Percentiles rank a stretch among this genome's conserved stretches.
These are phyloP conservation scores for Aproaerema taeniolella DNA, from an alignment of 2,888 invertebrate genomes.

Conservation along the genomic window DNA sequence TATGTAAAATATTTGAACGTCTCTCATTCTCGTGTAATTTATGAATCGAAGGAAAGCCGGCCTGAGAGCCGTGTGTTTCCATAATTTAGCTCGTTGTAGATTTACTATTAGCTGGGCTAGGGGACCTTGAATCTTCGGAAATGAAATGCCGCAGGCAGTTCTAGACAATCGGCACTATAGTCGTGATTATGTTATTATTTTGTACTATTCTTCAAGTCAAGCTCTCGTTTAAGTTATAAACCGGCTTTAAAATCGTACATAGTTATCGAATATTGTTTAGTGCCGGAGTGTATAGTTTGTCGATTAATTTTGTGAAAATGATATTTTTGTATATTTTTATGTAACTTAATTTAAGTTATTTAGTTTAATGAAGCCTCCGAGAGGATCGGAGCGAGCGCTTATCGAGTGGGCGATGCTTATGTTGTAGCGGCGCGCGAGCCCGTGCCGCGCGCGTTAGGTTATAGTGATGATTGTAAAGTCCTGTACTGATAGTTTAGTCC, in stretches of 20 bases:
- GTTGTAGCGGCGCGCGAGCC: slow-evolving; percentile 38
- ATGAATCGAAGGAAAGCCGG: slow-evolving; percentile 68
- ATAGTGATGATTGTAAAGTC: slow-evolving; percentile 76
- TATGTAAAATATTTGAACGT: slow-evolving; percentile 77
- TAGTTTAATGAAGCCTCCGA: slow-evolving; percentile 52
- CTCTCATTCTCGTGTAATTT: slow-evolving; percentile 76
- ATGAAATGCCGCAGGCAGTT: slow-evolving; percentile 71
- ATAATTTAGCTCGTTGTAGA: slow-evolving; percentile 73
- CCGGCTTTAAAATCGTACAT: slow-evolving; percentile 72
- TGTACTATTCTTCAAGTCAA: slow-evolving; percentile 68
- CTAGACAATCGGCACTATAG: slow-evolving; percentile 77
- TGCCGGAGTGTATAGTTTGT: slow-evolving; percentile 73
- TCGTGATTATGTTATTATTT: slow-evolving; percentile 69
- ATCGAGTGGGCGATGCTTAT: slow-evolving; percentile 53
- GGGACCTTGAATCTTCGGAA: slow-evolving; percentile 74
- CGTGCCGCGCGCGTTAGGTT: slow-evolving; percentile 41
- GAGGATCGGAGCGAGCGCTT: slow-evolving; percentile 46
- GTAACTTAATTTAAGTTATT: slow-evolving; percentile 72
- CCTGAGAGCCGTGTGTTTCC: slow-evolving; percentile 54
- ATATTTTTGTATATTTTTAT: slow-evolving; percentile 77
- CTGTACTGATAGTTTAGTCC: slow-evolving; percentile 73
- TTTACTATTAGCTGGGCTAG: slow-evolving; percentile 76
- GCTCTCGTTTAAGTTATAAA: slow-evolving; percentile 74
- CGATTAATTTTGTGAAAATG: slow-evolving; percentile 74
- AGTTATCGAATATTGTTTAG: slow-evolving; percentile 69